Base-by-base conservation (phyloP, 2,113 vertebrate genomes). In the Chamaea fasciata region DNA sequence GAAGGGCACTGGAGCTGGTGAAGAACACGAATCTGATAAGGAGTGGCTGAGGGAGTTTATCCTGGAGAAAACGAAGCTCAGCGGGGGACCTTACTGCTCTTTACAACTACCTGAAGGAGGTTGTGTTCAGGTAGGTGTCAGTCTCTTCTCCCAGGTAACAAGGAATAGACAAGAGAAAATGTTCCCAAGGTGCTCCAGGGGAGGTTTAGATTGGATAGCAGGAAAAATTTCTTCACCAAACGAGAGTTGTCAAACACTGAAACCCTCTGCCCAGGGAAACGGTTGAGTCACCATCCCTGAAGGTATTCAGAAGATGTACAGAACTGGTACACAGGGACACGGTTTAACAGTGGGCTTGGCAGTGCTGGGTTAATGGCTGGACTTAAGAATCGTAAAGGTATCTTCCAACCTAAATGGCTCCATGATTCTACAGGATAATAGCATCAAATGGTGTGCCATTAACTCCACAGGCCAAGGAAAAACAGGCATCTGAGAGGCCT, bases 111-210 rank as follows among this genome's bases (percentile, higher is more conserved):
- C 26, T 31, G 22, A 42, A 64, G 30, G 26, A 23, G 28, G 16
- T 0, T 55, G n/a, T 59, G 30, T 10, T 0, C 1, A 80, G 13
- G 11, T 17, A 20, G 22, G 15, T 5, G 18, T 35, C 8, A 2
- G 20, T 24, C 57, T 30, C 28, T 55, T 69, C 71, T 44, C 49
- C 21, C 55, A 74, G 1, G 13, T n/a, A n/a, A 68, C 23, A 57
- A 24, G 30, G 1, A 23, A 24, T 0, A 49, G 9, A 23, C 16
- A 11, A 71, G 20, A 69, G 9, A 12, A 65, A 70, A 80, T 3
- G 6, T 11, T 20, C 26, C 81, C 30, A 44, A 8, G 11, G 18
- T 60, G 55, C 2, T 0, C 6, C 31, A 74, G 9, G 13, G 5
- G 28, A 74, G 21, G 22, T 85, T 89, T 56, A 64, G 41, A 26